Base-by-base conservation (phyloP, 2,797 vertebrate genomes). In the Cirrhinus molitorella region DNA sequence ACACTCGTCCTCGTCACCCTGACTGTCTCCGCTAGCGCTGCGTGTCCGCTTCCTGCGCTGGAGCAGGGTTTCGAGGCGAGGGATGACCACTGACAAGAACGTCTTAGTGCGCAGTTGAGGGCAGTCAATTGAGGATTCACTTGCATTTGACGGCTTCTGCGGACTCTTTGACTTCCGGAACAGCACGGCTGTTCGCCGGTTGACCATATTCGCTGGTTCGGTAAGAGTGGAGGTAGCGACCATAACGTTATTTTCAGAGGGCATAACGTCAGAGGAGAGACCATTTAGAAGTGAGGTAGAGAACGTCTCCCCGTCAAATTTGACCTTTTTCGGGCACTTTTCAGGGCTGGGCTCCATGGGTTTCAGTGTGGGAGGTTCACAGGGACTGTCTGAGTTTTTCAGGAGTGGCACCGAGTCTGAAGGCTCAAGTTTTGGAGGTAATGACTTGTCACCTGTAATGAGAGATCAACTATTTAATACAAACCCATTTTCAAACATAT, bases 81-180 rank as follows among this genome's bases (percentile, higher is more conserved):
- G 98, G 92, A 99, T 97, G 91, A 99, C 98, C 93, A 99, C 98
- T 12, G 98, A 99, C 91, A 99, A 95, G 95, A 99, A 98, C 92
- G 98, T 98, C 94, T 99, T 99, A 90, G 97, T 94, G 89, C 97
- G 97, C 90, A 99, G 95, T 89, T 97, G 96, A 81, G 96, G 94
- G 88, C 95, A 94, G 88, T 90, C 94, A 88, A 94, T 91, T 83
- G 96, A 90, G 73, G 93, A 93, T 90, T 97, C 96, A 86, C 91
- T 94, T 86, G 90, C 93, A 93, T 94, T 96, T 89, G 94, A 90
- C 84, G 95, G 93, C 93, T 98, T 98, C 95, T 97, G 97, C 66
- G 97, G 97, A 94, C 97, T 98, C 95, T 98, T 97, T 90, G 98
- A 97, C 93, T 98, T 99, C 87, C 96, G 96, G 93, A 98, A 99